Evolutionary conservation across 2,113 vertebrate genomes (phyloP), one percentile per base, ranked within the genome.

Genomic region (Protobothrops flavoviridis): DNA sequence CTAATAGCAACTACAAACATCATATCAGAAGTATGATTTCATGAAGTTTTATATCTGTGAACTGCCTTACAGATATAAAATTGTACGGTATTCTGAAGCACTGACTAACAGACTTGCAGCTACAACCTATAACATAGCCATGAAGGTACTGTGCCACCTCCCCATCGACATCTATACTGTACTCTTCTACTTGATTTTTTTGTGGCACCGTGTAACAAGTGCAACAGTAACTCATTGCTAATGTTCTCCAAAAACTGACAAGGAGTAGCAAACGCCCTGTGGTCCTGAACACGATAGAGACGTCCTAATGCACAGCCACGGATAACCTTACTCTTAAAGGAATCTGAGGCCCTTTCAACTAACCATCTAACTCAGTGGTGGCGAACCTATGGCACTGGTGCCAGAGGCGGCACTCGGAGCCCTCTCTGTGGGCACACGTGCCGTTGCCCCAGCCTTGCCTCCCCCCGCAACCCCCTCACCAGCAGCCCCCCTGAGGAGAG

Each of bases 1-100:
- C 57, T 1, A 0, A 86, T 57, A 1, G 57, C 3, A 23, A 61
- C 89, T 91, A 89, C 86, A 0, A 0, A 1, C 3, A 43, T 52
- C 45, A 29, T 92, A 87, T 2, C 0, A n/a, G 17, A 56, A 90
- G 11, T 93, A 64, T 5, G 26, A 64, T 64, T 64, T 29, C 26
- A 29, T 64, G 59, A 29, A 26, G 59, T 61, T 61, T 4, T n/a
- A 26, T 64, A n/a, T 64, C 11, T 64, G 61, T 64, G 4, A 64
- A 26, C 10, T 64, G 61, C 61, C 29, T 33, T 33, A 74, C n/a
- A 17, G n/a, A 74, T 17, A 17, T 33, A 74, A 17, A 74, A 33
- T 33, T 33, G 13, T 33, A 33, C 2, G 2, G 6, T 39, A 48
- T 92, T 88, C 59, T 45, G 50, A 53, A 69, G 74, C 9, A 15